Base-by-base conservation (phyloP, 2,888 invertebrate species). In the Cryptus viduatorius region DNA sequence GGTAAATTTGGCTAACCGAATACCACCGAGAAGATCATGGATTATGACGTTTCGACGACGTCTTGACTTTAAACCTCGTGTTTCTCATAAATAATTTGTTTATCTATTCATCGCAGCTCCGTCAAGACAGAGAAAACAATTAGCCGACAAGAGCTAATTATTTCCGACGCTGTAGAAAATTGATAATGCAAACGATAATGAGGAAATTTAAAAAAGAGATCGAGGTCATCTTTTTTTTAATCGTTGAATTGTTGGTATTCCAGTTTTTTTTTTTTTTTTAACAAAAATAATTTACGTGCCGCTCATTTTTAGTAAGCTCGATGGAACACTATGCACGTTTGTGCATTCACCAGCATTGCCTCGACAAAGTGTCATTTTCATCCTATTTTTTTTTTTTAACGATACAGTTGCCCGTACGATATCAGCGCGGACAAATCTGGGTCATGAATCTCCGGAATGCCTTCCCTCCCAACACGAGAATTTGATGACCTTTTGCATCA, bases 1-100 rank as follows among this genome's bases (percentile, higher is more conserved):
- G 80, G 68, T 78, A 73, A 78, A 84, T 84, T 84, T 81, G 84
- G 77, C 84, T 81, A 78, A 84, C 84, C 80, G 73, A 77, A 80
- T 77, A 29, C 67, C 37, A 37, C 50, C 76, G 44, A 16, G 31
- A 46, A 64, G 67, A 42, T 64, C 59, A 42, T 31, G 50, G 80
- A 84, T 80, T 84, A 84, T 67, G 76, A 75, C 56, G 75, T 53
- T 79, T 56, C 59, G 59, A 31, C 76, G 72, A 50, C 80, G 65
- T 84, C 71, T 77, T 76, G 50, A 50, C 64, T 59, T 69, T 12
- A 37, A 10, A 59, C 42, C 19, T 14, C 7, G 24, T 29, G 48
- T 19, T 14, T 64, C 48, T 64, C 64, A 75, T 75, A 75, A 64
- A 75, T 73, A 73, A 61, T 73, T 73, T 64, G 31, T 29, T 75